Percentiles rank a stretch among this genome's conserved stretches.
Conservation (phyloP, 1,140 invertebrate genomes). For the Cotesia glomerata region DNA sequence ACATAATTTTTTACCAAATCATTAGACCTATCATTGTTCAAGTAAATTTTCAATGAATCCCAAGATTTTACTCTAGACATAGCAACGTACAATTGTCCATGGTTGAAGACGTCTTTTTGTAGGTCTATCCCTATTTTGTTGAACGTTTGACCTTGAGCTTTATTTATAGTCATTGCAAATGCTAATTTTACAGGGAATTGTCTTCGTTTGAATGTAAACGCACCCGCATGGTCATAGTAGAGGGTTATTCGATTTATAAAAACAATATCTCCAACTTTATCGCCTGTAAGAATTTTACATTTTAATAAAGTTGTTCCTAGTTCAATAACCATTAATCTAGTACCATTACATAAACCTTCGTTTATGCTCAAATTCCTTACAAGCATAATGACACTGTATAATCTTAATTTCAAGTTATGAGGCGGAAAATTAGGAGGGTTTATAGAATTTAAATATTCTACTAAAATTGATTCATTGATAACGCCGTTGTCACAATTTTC, state of each 20-base stretch:
- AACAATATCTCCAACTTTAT: too few relatives aligned
- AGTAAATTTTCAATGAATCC: not conserved
- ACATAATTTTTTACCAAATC: constrained; percentile 21
- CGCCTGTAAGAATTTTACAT: too few relatives aligned
- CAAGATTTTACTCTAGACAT: constrained; percentile 31
- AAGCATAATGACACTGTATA: constrained; percentile 32
- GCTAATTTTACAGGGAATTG: too few relatives aligned
- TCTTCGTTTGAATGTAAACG: too few relatives aligned
- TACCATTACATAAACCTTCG: constrained; percentile 31
- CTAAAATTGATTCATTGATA: not conserved
- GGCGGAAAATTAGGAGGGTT: constrained; percentile 31
- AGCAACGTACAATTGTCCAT: constrained; percentile 53
- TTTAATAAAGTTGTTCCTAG: too few relatives aligned
- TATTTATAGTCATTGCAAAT: too few relatives aligned
- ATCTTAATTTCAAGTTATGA: constrained; percentile 34
- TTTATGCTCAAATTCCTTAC: constrained; percentile 29
- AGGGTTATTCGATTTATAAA: too few relatives aligned
- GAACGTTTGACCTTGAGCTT: too few relatives aligned
- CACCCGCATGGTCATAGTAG: too few relatives aligned
- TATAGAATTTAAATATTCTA: constrained; percentile 34
- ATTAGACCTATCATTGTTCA: too few relatives aligned
- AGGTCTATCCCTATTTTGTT: too few relatives aligned
- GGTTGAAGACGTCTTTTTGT: constrained; percentile 24
- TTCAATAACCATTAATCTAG: constrained; percentile 31
- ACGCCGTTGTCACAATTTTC: constrained; percentile 22